Evolutionary conservation across 2,797 vertebrate genomes (phyloP).

Genomic region (Cirrhinus mrigala): DNA sequence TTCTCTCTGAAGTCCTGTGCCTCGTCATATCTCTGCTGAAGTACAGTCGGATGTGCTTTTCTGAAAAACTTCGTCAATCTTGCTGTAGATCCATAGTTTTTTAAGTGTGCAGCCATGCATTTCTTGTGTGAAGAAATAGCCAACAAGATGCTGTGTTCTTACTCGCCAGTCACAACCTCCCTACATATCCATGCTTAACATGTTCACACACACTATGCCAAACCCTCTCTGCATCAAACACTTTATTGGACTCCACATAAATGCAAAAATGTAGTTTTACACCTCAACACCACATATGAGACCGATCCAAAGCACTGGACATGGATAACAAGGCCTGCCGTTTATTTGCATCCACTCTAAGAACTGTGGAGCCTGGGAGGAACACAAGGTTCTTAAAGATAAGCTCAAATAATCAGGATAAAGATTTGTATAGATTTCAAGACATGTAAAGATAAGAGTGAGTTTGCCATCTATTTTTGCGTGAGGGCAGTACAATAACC

Average conservation of each 20-base stretch:
- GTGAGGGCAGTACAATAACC: neutral
- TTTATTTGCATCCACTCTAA: neutral
- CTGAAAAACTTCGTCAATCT: conserved; percentile 4
- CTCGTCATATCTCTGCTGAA: conserved; percentile 22
- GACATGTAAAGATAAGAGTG: neutral
- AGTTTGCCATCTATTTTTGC: neutral
- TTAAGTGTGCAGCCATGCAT: neutral
- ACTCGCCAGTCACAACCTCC: neutral
- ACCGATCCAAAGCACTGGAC: neutral
- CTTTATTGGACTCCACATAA: neutral
- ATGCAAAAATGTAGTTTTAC: neutral
- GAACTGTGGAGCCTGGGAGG: neutral
- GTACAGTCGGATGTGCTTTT: conserved; percentile 8
- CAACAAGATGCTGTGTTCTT: neutral
- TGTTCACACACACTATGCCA: conserved; percentile 33
- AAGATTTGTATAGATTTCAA: neutral
- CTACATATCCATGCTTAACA: conserved; percentile 16
- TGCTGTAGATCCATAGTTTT: conserved; percentile 1
- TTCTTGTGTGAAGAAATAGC: neutral
- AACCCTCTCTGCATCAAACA: conserved; percentile 14
- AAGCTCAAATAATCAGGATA: neutral
- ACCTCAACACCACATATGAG: neutral
- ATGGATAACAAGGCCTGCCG: neutral
- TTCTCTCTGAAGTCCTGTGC: neutral
- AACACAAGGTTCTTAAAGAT: conserved; percentile 17